Base-by-base conservation (phyloP, 1,140 invertebrate species). In the Drosophila equinoxialis region DNA sequence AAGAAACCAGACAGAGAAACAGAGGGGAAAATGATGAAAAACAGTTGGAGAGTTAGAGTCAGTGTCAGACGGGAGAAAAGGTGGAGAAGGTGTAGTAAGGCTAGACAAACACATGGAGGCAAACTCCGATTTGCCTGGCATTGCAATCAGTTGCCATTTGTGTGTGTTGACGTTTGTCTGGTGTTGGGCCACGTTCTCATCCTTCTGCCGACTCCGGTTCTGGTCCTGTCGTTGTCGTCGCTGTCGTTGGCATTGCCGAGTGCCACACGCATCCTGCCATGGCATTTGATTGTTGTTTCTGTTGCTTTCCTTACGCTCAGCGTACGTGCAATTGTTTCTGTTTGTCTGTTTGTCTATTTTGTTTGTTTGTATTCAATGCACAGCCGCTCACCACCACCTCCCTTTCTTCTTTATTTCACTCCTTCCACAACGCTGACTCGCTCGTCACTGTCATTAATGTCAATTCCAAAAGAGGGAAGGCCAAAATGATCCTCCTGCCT, bases 381-480 rank as follows among this genome's bases (percentile, higher is more conserved):
- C 76, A 69, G 63, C 68, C 69, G 74, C 73, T 67, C 69, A 79
- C 66, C 57, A 78, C 79, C 7, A 20, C 8, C 7, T 23, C 7
- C 17, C 45, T 8, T 51, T 4, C 7, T 10, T 48, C 6, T 14
- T 26, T 5, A 0, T 26, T 26, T 26, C 26, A 4, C 30, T 30
- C 30, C 5, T 30, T 30, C 30, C 30, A 30, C 30, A 5, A 6
- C 42, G 45, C 14, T 48, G 2, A 7, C 45, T 23, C 45, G 74
- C 79, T 89, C 84, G 77, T 87, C 83, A 87, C 79, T 87, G 83
- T 89, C 83, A 87, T 87, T 87, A 87, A 89, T 70, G 76, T 79
- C 76, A 87, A 83, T 87, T 42, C 35, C 30, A 5, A 13, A 30
- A 65, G 66, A 11, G 35, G 35, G 35, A 37, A 37, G 8, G 35